Percentiles rank a stretch among this genome's conserved stretches.
phyloP scores from a whole-genome alignment of 2,888 invertebrate species.

The Thalpophila matura region DNA sequence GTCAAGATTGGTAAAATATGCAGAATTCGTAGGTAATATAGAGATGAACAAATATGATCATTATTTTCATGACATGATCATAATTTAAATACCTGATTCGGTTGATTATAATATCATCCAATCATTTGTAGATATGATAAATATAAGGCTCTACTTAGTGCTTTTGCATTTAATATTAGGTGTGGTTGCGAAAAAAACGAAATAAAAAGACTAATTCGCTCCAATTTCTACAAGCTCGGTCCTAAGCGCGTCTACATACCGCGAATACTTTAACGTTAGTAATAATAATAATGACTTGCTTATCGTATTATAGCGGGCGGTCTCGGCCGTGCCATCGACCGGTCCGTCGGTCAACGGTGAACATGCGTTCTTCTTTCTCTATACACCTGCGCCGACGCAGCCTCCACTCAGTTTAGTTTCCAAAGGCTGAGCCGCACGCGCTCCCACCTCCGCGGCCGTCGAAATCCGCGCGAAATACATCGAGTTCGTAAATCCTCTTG shows the following conservation, averaged over 20 bases:
- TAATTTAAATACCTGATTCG: conserved; percentile 14
- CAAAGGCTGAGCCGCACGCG: conserved; percentile 83
- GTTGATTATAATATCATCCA: background rate
- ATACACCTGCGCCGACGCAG: conserved; percentile 74
- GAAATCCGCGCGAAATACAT: conserved; percentile 82
- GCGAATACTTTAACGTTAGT: conserved; percentile 50
- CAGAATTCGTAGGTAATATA: background rate
- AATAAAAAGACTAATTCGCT: conserved; percentile 15
- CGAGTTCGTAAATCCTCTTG: conserved; percentile 53
- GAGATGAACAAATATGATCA: background rate
- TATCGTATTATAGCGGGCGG: conserved; percentile 66
- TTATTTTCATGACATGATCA: background rate
- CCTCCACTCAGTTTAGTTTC: conserved; percentile 79
- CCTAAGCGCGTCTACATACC: conserved; percentile 28
- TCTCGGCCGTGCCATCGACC: conserved; percentile 71
- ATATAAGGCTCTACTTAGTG: background rate
- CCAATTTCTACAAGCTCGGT: conserved; percentile 19
- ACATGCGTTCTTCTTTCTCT: conserved; percentile 72
- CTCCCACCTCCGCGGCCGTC: conserved; percentile 71
- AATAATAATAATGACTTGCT: conserved; percentile 57
- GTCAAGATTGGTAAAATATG: conserved; percentile 9
- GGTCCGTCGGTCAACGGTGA: conserved; percentile 66
- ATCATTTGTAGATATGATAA: background rate
- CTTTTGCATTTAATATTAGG: background rate
- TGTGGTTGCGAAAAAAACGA: background rate